Evolutionary conservation across 2,113 vertebrate genomes (phyloP).

Genomic region (Leiothrix lutea): DNA sequence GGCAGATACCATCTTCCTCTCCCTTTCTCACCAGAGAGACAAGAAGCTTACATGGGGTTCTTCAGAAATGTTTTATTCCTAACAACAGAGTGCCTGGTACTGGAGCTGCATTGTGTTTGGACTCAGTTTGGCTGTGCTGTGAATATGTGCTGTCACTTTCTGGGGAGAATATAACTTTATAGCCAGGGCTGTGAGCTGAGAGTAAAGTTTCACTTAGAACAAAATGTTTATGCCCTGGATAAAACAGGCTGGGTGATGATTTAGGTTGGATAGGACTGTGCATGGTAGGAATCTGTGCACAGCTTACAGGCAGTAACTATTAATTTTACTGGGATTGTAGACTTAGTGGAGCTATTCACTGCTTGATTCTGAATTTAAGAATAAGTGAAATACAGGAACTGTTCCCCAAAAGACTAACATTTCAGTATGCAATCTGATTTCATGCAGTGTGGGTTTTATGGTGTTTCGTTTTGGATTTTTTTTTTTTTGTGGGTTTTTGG

Average conservation of each 20-base stretch:
- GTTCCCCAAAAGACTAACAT: neutral
- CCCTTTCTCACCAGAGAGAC: neutral
- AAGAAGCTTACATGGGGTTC: neutral
- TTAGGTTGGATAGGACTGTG: neutral
- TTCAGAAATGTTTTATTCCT: neutral
- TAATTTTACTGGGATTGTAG: neutral
- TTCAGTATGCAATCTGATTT: neutral
- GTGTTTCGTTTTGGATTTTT: neutral
- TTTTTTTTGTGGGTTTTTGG: too few species aligned
- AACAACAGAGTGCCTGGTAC: neutral
- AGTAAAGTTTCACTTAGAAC: neutral
- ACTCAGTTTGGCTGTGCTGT: neutral
- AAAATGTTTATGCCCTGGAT: slow-evolving; percentile 11
- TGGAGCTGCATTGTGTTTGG: neutral
- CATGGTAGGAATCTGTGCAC: neutral
- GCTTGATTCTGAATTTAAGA: neutral
- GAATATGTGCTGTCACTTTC: neutral
- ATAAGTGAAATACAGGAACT: neutral
- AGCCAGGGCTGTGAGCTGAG: neutral
- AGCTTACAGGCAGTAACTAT: neutral
- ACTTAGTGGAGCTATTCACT: neutral
- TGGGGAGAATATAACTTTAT: neutral
- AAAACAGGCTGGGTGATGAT: neutral
- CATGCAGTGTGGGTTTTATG: neutral
- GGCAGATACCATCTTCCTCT: neutral